phyloP scores from a whole-genome alignment of 2,888 invertebrate species.

The Herminia tarsipennalis region DNA sequence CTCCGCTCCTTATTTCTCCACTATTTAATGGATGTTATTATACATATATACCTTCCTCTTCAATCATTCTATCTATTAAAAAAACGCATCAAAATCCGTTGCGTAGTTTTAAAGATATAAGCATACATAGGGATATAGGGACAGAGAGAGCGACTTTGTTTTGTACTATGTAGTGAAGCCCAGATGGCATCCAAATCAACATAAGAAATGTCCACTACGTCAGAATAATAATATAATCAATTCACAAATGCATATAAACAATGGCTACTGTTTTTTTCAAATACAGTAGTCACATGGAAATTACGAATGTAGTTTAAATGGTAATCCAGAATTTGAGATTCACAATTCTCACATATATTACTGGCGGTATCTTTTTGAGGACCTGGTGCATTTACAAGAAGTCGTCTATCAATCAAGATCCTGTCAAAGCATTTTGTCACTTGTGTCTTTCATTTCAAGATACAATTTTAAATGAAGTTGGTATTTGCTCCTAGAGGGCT shows the following conservation, averaged over 20 bases:
- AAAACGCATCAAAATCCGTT: no score
- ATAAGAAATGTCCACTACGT: conserved; percentile 19
- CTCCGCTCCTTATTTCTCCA: no score
- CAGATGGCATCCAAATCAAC: no score
- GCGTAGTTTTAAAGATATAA: no score
- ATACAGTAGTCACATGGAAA: conserved; percentile 63
- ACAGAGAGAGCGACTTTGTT: no score
- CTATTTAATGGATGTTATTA: no score
- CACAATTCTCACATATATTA: conserved; percentile 66
- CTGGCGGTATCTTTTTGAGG: conserved; percentile 54
- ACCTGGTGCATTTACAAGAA: conserved; percentile 26
- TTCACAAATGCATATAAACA: conserved; percentile 45
- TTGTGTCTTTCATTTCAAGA: conserved; percentile 1
- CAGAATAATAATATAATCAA: conserved; percentile 47
- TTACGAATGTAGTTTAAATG: conserved; percentile 58
- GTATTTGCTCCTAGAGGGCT: conserved; percentile 14
- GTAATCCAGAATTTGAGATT: conserved; percentile 53
- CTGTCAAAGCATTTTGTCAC: conserved; percentile 13
- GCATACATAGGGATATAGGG: no score
- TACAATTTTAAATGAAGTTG: conserved; percentile 9
- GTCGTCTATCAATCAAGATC: conserved; percentile 7
- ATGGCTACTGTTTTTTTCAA: conserved; percentile 51
- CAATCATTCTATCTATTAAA: no score
- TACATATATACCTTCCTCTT: no score
- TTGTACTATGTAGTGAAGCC: no score